A percentile compares a stretch with the other conserved stretches of the same genome.
These are phyloP conservation scores for Crocuta crocuta DNA, from an alignment of 2,113 vertebrate species.

Conservation along the genomic window DNA sequence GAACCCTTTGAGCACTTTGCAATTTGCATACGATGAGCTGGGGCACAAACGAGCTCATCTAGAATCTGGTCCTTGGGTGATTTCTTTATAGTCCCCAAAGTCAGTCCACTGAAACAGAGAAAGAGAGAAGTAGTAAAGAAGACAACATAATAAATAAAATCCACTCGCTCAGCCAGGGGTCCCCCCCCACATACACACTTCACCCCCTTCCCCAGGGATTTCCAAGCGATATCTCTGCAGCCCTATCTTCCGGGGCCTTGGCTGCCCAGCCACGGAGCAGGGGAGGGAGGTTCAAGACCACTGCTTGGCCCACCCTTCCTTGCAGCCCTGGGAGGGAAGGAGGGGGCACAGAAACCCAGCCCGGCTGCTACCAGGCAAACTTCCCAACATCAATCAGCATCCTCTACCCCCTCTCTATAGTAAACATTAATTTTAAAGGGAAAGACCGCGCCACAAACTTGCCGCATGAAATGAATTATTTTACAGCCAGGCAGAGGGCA, in stretches of 20 bases:
- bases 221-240: slow-evolving; percentile 5
- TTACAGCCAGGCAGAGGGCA: slow-evolving; percentile 69
- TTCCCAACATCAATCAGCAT: neutral
- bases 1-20: neutral
- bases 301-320: fast-evolving
- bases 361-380: neutral
- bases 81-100: neutral
- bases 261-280: slow-evolving; percentile 49
- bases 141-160: too few species aligned
- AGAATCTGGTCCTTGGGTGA: neutral
- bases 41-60: neutral
- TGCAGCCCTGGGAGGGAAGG: neutral
- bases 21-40: neutral
- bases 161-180: neutral
- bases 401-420: neutral
- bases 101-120: fast-evolving
- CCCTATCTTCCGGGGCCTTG: slow-evolving; percentile 68
- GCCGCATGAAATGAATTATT: slow-evolving; percentile 81
- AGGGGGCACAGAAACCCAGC: neutral
- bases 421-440: slow-evolving; percentile 73
- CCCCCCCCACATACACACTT: neutral
- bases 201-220: neutral
- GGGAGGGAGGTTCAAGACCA: neutral
- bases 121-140: neutral
- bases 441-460: neutral